Evolutionary conservation across 2,888 invertebrate genomes (phyloP), one percentile per base, ranked within the genome.

Genomic region (Drosophila trichaetosa): DNA sequence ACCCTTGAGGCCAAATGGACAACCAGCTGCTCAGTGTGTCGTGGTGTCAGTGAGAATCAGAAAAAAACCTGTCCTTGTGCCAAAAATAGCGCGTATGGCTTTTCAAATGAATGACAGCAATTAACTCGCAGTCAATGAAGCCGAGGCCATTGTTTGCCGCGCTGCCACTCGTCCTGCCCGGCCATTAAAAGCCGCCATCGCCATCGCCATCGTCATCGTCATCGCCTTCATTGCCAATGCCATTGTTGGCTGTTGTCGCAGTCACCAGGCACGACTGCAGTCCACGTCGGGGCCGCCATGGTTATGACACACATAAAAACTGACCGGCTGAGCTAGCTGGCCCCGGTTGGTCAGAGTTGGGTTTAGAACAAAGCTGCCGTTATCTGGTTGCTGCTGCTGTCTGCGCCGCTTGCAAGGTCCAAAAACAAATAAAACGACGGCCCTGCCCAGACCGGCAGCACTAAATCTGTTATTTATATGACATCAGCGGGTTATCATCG

Each of bases 31-130:
- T 42, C 36, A 18, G 18, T n/a, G 27, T 18, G n/a, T n/a, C 7
- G 52, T 51, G 34, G 27, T 16, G 31, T 21, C 36, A 31, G 11
- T 29, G 33, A 21, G 52, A 11, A 46, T 5, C 42, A 3, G 38
- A 13, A 56, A 40, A 40, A 31, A 60, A 66, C 34, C 63, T 48
- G 62, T 40, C 46, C 52, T 52, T 54, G 62, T 21, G n/a, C 64
- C 69, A 70, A 85, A 82, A 81, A 75, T 81, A 78, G 59, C 79
- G 79, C 71, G 70, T 80, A 87, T 86, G 86, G 86, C 86, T 86
- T 87, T 82, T 86, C 88, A 83, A 88, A 88, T 87, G 87, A 87
- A 87, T 88, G 87, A 88, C 87, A 87, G 87, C 87, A 87, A 87
- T 87, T 87, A 87, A 88, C 46, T 46, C 87, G 87, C 82, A 88